Base-by-base conservation (phyloP, 2,888 invertebrate species). In the Drosophila robusta region DNA sequence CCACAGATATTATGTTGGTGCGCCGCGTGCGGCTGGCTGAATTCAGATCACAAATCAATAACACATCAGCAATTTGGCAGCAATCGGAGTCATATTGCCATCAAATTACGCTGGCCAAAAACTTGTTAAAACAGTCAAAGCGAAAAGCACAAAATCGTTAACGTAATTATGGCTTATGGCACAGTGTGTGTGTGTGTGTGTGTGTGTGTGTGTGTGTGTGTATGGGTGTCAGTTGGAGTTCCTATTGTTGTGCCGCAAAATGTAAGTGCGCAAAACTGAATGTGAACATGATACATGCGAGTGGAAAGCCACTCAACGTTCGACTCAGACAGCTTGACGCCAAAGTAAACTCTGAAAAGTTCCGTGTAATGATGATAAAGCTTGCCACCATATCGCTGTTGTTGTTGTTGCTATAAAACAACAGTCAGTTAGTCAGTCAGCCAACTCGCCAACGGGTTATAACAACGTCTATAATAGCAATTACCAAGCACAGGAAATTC, bases 321-420 rank as follows among this genome's bases (percentile, higher is more conserved):
- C 63, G 74, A 45, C 78, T 75, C 84, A 82, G 78, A 88, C 89
- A 81, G 85, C 85, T 85, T 85, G 85, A 85, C 85, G 87, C 82
- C 84, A 74, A 86, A 64, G 69, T 56, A 62, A 71, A 79, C 49
- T 77, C 64, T 65, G 47, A 74, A 77, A 87, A 87, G 77, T 79
- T 72, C 71, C 80, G 71, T 66, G 71, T 79, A 84, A 77, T 58
- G 74, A 70, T 74, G 76, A 75, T 69, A 72, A 67, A 64, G 77
- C 75, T 75, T 24, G 60, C 65, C 44, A 75, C 3, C 57, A 38
- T 63, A 58, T 44, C 24, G 22, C 52, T 51, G 51, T 42, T 64
- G 56, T 26, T 56, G 41, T 34, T 62, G 51, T 42, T 47, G 51
- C 38, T 47, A 69, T 65, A 74, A 57, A 71, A 64, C 63, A 58